phyloP scores from a whole-genome alignment of 2,888 invertebrate species.

The Alloplasta piceator region DNA sequence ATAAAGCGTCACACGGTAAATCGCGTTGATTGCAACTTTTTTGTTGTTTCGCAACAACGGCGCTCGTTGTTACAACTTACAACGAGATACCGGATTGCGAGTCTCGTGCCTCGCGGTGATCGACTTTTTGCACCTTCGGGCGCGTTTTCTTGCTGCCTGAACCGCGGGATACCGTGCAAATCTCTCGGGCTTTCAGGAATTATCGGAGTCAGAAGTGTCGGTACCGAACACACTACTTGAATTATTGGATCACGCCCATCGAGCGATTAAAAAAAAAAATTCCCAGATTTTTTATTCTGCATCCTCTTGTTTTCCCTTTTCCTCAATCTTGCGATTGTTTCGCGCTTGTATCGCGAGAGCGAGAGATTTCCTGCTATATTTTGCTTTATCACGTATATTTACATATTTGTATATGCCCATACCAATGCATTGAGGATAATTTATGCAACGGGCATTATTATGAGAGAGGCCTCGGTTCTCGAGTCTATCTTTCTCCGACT shows the following conservation, averaged over 20 bases:
- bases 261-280: slow-evolving; percentile 46
- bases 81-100: slow-evolving; percentile 35
- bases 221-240: slow-evolving; percentile 44
- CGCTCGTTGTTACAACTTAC: not conserved
- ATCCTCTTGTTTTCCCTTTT: not conserved
- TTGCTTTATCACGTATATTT: slow-evolving; percentile 37
- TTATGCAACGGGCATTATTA: slow-evolving; percentile 52
- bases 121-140: slow-evolving; percentile 48
- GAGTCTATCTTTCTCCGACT: slow-evolving; percentile 6
- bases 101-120: slow-evolving; percentile 49
- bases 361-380: slow-evolving; percentile 24
- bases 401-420: no score
- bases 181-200: slow-evolving; percentile 32
- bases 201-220: slow-evolving; percentile 35
- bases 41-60: no score
- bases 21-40: no score
- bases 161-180: slow-evolving; percentile 15
- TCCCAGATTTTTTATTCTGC: slow-evolving; percentile 1
- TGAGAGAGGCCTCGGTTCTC: slow-evolving; percentile 24
- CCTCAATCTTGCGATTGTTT: slow-evolving; percentile 51
- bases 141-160: slow-evolving; percentile 2
- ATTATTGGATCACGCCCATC: slow-evolving; percentile 60
- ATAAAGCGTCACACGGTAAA: no score
- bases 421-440: slow-evolving; percentile 57
- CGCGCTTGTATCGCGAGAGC: slow-evolving; percentile 8